Base-by-base conservation (phyloP, 2,113 vertebrate genomes). In the Lophura nycthemera region DNA sequence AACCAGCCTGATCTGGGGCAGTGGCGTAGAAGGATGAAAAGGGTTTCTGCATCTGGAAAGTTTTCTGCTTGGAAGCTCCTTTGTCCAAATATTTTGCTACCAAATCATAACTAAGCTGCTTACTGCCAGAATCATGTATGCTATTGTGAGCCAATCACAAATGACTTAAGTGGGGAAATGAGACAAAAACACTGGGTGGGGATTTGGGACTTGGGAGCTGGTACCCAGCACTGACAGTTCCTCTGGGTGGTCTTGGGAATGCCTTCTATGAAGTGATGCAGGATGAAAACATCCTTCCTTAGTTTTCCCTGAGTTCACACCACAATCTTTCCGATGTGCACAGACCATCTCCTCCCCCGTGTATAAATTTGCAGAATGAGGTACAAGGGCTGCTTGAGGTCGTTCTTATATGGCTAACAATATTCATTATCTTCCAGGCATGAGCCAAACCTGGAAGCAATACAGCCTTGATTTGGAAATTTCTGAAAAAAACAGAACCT, bases 31-130 rank as follows among this genome's bases (percentile, higher is more conserved):
- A 71, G 60, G 52, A 14, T 59, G 47, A 63, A 81, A 38, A 0
- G 0, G 40, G 56, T 88, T 94, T 81, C 80, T 91, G 36, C 61
- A 4, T 38, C 29, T 54, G 89, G 93, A 93, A 96, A 92, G 42
- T 86, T 88, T 92, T 48, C 42, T 69, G 6, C 66, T 80, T 59
- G 91, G 90, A 77, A 78, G 38, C 6, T 45, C 29, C 13, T 8
- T n/a, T 48, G 70, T 64, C 76, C 83, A 84, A 88, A 78, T 66
- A 81, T 94, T 95, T 94, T 86, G 59, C n/a, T 92, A 70, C 57
- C 80, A 69, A 82, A 72, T 81, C 77, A 66, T 38, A 66, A 83
- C 32, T 57, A 2, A 88, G 50, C 50, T 1, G 19, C 50, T 45
- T 32, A 20, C 50, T 95, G 83, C 83, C 74, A 63, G 72, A 78